Evolutionary conservation across 2,113 vertebrate species (phyloP).

Genomic region (Bucco capensis): DNA sequence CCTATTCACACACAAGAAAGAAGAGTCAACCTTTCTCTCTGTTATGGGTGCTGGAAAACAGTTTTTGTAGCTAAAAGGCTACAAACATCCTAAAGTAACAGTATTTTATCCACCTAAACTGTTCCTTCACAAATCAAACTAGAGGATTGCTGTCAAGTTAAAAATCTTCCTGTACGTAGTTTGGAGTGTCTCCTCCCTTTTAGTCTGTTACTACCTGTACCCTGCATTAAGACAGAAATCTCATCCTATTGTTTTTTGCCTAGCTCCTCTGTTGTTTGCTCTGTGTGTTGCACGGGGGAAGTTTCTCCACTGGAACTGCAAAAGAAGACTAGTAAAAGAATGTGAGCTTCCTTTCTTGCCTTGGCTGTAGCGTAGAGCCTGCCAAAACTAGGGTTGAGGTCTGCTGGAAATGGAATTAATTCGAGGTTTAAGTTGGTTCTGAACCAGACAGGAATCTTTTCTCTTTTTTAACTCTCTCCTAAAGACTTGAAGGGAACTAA

Average conservation of each 20-base stretch:
- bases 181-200: neutral
- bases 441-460: neutral
- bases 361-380: neutral
- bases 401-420: slow-evolving; percentile 32
- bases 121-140: neutral
- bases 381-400: slow-evolving; percentile 16
- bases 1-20: neutral
- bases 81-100: neutral
- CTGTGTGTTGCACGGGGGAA: neutral
- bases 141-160: neutral
- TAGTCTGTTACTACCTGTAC: neutral
- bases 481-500: neutral
- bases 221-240: neutral
- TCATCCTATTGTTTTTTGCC: neutral
- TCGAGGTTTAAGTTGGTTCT: neutral
- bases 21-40: neutral
- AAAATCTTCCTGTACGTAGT: neutral
- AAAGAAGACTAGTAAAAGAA: neutral
- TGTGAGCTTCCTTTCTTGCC: neutral
- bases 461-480: neutral
- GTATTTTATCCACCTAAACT: neutral
- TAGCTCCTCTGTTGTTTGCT: neutral
- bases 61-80: neutral
- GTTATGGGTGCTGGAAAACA: neutral
- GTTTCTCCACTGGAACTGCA: neutral